Percentiles rank a stretch among this genome's conserved stretches.
Evolutionary conservation across 1,140 invertebrate species (phyloP).

Genomic region (Ladona fulva): DNA sequence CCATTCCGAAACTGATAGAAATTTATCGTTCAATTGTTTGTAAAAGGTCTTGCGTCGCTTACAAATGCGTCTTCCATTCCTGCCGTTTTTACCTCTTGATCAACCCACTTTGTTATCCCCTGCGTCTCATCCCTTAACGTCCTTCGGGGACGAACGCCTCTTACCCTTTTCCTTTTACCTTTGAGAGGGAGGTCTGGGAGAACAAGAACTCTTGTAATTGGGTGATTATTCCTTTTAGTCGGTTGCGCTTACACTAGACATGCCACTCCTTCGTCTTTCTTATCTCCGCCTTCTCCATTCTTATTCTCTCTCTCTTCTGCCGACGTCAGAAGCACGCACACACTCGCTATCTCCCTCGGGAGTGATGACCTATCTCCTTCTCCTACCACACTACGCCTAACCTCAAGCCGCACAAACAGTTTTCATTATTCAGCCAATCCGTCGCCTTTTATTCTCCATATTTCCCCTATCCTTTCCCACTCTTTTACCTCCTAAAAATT

Average conservation of each 20-base stretch:
- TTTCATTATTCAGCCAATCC: slow-evolving; percentile 4
- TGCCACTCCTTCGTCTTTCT: neutral
- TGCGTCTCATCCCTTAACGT: neutral
- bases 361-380: neutral
- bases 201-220: neutral
- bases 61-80: neutral
- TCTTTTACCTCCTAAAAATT: neutral
- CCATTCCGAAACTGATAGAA: neutral
- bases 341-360: neutral
- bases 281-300: neutral
- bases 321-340: neutral
- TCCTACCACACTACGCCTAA: neutral
- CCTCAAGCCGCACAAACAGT: neutral
- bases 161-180: neutral
- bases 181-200: neutral
- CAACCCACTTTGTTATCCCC: neutral
- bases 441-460: neutral
- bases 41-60: neutral
- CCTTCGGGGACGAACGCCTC: neutral
- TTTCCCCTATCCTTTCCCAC: neutral
- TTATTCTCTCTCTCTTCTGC: neutral
- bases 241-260: neutral
- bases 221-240: neutral
- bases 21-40: slow-evolving; percentile 8
- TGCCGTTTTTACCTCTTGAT: neutral